Evolutionary conservation across 1,140 invertebrate species (phyloP).

Genomic region (Hycleus phaleratus): DNA sequence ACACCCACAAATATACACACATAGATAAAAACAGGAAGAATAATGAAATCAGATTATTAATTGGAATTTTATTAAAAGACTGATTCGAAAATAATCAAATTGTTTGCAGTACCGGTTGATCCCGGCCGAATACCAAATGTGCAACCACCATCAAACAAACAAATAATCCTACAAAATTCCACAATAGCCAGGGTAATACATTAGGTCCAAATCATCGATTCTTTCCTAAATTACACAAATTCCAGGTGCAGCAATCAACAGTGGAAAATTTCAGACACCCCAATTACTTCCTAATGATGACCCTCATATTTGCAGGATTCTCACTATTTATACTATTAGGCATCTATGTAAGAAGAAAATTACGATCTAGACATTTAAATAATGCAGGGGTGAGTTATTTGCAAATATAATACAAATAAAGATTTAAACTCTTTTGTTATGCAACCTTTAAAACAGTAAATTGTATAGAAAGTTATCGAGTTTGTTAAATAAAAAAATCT

Average conservation of each 20-base stretch:
- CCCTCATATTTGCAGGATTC: background rate
- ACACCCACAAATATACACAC: background rate
- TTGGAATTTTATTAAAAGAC: background rate
- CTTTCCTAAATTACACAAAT: background rate
- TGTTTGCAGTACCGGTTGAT: slow-evolving; percentile 6
- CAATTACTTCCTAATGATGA: background rate
- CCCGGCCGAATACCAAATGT: slow-evolving; percentile 8
- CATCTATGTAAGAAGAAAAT: slow-evolving; percentile 3
- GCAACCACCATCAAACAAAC: slow-evolving; percentile 5
- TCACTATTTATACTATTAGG: slow-evolving; percentile 4
- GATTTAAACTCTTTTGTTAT: no score
- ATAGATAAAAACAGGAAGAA: background rate
- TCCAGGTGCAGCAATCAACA: background rate
- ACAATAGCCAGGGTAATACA: no score
- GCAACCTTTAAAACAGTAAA: background rate
- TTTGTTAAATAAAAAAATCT: background rate
- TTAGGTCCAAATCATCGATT: no score
- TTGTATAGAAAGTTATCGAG: background rate
- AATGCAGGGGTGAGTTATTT: slow-evolving; percentile 7
- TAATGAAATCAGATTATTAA: background rate
- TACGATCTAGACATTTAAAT: slow-evolving; percentile 1
- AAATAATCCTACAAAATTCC: background rate
- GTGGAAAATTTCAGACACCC: background rate
- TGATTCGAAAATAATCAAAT: background rate
- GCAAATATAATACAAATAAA: background rate